Evolutionary conservation across 2,113 vertebrate genomes (phyloP), one percentile per base, ranked within the genome.

Genomic region (Grallaria varia): DNA sequence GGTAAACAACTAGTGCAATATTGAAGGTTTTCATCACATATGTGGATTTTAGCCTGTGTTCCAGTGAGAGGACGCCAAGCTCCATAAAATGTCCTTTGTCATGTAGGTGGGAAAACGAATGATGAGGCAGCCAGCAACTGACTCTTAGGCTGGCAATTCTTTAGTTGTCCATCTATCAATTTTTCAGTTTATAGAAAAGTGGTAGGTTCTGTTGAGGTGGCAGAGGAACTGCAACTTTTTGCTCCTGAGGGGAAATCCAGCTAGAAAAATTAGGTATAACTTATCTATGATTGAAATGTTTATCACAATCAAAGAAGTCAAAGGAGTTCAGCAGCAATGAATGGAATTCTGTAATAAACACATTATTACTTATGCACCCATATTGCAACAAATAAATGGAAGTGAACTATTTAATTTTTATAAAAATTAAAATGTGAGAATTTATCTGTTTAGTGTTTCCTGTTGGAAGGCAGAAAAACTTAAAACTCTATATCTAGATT

Each of bases 331-430:
- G 6, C 25, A 60, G 10, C 3, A 55, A 45, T n/a, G 6, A 7
- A 23, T 37, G 23, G 20, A 90, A 56, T 63, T 67, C 35, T 63
- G 5, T 71, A 86, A 49, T 64, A 86, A 80, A 47, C 11, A 31
- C 3, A 10, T 30, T 53, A 35, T 37, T 73, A 39, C 4, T 8
- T 56, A 39, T 24, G 7, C 24, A 76, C 2, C 3, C 0, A 1
- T 56, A 44, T 7, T 50, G 21, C 47, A 50, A 24, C 6, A 83
- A 85, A 79, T 19, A 40, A 58, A 63, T 47, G 8, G 45, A 37
- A 71, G 13, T 28, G 3, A 84, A 50, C 7, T 28, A 64, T 64
- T 56, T 47, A 59, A 23, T 90, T 44, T 50, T 19, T 72, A 63
- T 35, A 67, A 86, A 75, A 42, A 53, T 7, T 66, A 44, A 83